Evolutionary conservation across 2,888 invertebrate species (phyloP).

Genomic region (Melanchra persicariae): DNA sequence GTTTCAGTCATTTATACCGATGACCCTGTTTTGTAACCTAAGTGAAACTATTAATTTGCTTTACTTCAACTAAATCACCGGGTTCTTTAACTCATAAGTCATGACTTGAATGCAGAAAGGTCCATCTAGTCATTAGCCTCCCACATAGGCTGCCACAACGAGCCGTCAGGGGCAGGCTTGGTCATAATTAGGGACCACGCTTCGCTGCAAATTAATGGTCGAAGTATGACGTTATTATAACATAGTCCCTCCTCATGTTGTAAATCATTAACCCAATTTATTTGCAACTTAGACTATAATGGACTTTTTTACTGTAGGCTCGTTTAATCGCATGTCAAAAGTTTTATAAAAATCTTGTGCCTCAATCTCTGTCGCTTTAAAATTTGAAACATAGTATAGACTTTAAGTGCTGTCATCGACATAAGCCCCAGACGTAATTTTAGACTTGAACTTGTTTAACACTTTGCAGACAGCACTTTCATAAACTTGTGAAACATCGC

Average conservation of each 20-base stretch:
- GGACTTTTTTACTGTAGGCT: not conserved
- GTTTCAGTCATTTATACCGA: constrained; percentile 3
- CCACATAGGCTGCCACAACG: constrained; percentile 11
- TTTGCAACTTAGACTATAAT: constrained; percentile 19
- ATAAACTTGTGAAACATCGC: constrained; percentile 41
- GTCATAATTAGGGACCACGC: constrained; percentile 33
- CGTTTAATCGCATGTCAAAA: not conserved
- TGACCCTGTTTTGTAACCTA: not conserved
- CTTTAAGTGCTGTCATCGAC: constrained; percentile 32
- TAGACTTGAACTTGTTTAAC: constrained; percentile 22
- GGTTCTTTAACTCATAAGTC: constrained; percentile 11
- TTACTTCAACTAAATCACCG: not conserved
- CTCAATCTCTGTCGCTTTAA: constrained; percentile 12
- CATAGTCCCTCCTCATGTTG: constrained; percentile 14
- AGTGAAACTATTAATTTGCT: constrained; percentile 19
- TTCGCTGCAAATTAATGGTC: constrained; percentile 46
- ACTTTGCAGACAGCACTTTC: constrained; percentile 26
- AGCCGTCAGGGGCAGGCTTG: constrained; percentile 38
- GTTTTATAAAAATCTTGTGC: not conserved
- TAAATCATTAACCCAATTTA: constrained; percentile 43
- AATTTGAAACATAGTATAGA: constrained; percentile 11
- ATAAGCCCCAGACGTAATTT: constrained; percentile 21
- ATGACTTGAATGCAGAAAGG: constrained; percentile 10
- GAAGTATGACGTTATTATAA: constrained; percentile 52
- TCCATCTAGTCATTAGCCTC: constrained; percentile 19